Conservation (phyloP, 1,140 invertebrate genomes). For the Cotesia vestalis region DNA sequence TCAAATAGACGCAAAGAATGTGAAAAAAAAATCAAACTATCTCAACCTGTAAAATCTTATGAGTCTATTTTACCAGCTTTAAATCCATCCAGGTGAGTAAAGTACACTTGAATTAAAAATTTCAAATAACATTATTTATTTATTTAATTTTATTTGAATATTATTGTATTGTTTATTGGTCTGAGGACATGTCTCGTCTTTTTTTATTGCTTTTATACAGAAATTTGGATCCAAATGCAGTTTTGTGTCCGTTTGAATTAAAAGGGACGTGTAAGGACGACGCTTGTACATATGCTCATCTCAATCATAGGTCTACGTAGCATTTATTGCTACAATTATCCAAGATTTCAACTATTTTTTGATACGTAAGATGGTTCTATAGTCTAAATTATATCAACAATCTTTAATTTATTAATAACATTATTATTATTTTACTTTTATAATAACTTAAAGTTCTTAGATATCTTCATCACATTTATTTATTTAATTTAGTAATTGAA, state of each 20-base stretch:
- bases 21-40: background rate
- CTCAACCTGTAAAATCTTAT: slow-evolving; percentile 45
- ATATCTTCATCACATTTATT: background rate
- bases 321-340: slow-evolving; percentile 39
- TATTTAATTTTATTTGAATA: no score
- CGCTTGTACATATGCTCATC: slow-evolving; percentile 60
- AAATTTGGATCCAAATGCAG: slow-evolving; percentile 54
- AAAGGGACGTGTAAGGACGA: slow-evolving; percentile 62
- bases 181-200: slow-evolving; percentile 52
- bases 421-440: background rate
- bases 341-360: slow-evolving; percentile 43
- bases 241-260: slow-evolving; percentile 62
- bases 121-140: no score
- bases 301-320: slow-evolving; percentile 49
- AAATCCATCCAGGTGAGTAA: slow-evolving; percentile 54
- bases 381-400: slow-evolving; percentile 39
- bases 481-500: background rate
- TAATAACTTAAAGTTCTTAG: background rate
- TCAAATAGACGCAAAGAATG: background rate
- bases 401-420: background rate
- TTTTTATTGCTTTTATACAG: slow-evolving; percentile 52
- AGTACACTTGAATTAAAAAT: background rate
- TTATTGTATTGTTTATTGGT: slow-evolving; percentile 32
- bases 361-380: slow-evolving; percentile 63
- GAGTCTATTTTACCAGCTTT: slow-evolving; percentile 57